Percentiles rank a stretch among this genome's conserved stretches.
phyloP scores from a whole-genome alignment of 2,113 vertebrate species.

The Gobius niger region DNA sequence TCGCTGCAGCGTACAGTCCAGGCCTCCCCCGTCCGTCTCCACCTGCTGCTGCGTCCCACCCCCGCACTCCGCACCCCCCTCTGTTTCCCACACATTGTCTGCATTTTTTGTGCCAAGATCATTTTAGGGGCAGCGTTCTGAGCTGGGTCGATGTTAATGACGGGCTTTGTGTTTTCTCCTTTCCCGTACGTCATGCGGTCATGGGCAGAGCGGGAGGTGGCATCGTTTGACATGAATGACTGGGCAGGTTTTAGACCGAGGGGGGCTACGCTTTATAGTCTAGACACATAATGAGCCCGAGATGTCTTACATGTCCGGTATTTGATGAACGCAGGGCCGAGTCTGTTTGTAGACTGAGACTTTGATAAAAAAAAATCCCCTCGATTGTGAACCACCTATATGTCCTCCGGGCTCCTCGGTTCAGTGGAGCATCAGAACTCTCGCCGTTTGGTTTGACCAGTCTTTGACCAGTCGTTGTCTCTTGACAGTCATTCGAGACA shows the following conservation, averaged over 20 bases:
- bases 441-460: too few species aligned
- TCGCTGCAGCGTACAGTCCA: neutral
- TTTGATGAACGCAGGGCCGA: too few species aligned
- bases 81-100: conserved; percentile 7
- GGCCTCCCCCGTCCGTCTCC: neutral
- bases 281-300: neutral
- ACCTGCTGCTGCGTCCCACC: neutral
- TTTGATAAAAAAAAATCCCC: too few species aligned
- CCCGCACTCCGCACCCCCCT: neutral
- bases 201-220: conserved; percentile 10
- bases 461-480: too few species aligned
- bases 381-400: too few species aligned
- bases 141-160: conserved; percentile 34
- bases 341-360: conserved; percentile 21
- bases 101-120: conserved; percentile 2
- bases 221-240: conserved; percentile 31
- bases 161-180: conserved; percentile 3
- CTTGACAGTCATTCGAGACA: too few species aligned
- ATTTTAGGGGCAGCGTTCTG: conserved; percentile 10
- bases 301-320: neutral
- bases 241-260: conserved; percentile 20
- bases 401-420: too few species aligned
- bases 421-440: too few species aligned
- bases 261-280: neutral
- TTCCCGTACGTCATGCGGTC: conserved; percentile 13